Conservation (phyloP, 2,113 vertebrate species). For the Acrocephalus kingi region DNA sequence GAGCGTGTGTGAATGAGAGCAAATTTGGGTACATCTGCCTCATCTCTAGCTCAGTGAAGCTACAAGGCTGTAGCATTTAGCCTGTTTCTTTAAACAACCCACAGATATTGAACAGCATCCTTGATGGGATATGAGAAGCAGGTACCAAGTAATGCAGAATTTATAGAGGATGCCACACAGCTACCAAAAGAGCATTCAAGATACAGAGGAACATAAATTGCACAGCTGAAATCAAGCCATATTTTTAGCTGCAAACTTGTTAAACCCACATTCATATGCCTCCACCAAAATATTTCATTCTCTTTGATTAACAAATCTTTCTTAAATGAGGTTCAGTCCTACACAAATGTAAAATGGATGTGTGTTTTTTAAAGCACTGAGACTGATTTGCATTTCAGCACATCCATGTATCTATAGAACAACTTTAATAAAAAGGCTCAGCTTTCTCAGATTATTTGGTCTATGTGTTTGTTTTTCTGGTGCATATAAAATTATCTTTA, state of each 20-base stretch:
- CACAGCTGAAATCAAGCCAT: conserved; percentile 11
- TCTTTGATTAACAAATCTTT: conserved; percentile 77
- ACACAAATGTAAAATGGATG: conserved; percentile 48
- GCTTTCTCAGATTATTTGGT: not conserved
- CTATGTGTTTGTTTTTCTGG: conserved; percentile 22
- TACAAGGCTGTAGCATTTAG: not conserved
- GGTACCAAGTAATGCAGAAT: not conserved
- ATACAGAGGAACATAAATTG: not conserved
- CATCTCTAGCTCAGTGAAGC: not conserved
- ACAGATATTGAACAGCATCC: not conserved
- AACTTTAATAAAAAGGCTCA: not conserved
- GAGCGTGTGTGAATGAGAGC: fast-evolving
- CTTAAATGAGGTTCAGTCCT: conserved; percentile 59
- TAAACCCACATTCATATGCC: conserved; percentile 68
- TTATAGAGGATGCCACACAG: not conserved
- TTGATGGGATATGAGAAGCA: not conserved
- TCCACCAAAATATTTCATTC: conserved; percentile 75
- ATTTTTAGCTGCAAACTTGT: conserved; percentile 65
- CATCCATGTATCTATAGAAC: not conserved
- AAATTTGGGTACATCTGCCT: not conserved
- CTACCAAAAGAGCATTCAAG: not conserved
- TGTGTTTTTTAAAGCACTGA: conserved; percentile 38
- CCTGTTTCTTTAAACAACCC: not conserved
- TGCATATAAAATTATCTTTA: not conserved
- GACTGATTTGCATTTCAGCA: conserved; percentile 19